These are phyloP conservation scores for Cyphomyrus plagiostoma DNA, from an alignment of 2,113 vertebrate genomes.

Conservation along the genomic window DNA sequence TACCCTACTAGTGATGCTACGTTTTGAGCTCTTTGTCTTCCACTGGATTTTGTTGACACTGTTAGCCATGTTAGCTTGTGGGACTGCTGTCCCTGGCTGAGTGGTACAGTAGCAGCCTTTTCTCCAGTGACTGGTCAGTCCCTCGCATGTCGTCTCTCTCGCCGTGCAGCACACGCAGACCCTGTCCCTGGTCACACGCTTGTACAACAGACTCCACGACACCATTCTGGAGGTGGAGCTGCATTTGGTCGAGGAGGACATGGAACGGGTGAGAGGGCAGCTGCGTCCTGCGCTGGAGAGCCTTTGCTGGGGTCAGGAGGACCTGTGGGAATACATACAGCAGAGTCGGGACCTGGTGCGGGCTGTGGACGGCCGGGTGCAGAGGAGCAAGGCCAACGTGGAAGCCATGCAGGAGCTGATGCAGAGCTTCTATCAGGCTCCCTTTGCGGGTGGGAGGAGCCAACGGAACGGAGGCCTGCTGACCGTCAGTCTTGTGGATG, in stretches of 20 bases:
- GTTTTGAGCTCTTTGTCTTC: not conserved
- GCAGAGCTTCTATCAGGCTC: constrained; percentile 45
- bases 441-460: constrained; percentile 52
- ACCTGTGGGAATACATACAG: constrained; percentile 56
- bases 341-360: constrained; percentile 35
- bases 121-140: not conserved
- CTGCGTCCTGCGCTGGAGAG: constrained; percentile 51
- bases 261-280: constrained; percentile 46
- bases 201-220: constrained; percentile 58
- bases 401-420: constrained; percentile 54
- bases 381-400: constrained; percentile 60
- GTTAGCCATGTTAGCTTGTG: not conserved
- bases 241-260: constrained; percentile 47
- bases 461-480: constrained; percentile 43
- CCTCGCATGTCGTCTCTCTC: constrained; percentile 2
- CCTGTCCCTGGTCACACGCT: constrained; percentile 55
- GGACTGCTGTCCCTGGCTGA: not conserved
- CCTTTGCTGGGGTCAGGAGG: constrained; percentile 56
- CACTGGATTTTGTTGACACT: not conserved
- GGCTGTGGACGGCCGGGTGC: constrained; percentile 50
- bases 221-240: constrained; percentile 56
- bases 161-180: constrained; percentile 54
- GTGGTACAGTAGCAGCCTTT: not conserved
- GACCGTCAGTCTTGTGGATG: constrained; percentile 48
- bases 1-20: not conserved